Conservation (phyloP, 2,888 invertebrate genomes). For the Norana najaformis region DNA sequence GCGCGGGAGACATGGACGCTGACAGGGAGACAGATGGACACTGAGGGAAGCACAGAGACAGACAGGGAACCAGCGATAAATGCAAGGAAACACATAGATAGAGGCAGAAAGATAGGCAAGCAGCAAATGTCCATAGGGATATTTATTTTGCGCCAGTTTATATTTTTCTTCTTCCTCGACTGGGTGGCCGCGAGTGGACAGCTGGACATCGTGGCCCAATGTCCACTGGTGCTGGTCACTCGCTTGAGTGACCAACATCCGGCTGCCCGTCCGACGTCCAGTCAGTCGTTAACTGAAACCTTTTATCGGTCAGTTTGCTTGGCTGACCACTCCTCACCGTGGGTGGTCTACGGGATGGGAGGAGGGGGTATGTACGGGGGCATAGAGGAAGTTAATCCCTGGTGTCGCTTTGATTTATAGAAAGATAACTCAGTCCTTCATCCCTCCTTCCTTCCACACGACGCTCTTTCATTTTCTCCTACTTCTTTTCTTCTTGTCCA, state of each 20-base stretch:
- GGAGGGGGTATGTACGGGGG: neutral
- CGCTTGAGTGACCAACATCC: slow-evolving; percentile 1
- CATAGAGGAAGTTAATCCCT: neutral
- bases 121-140: neutral
- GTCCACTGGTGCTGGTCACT: neutral
- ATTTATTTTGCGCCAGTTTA: neutral
- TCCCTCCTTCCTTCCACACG: too few relatives aligned
- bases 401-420: neutral
- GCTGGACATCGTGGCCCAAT: neutral
- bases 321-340: neutral
- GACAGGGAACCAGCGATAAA: neutral
- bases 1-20: too few relatives aligned
- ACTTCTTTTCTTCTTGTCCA: neutral
- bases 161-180: neutral
- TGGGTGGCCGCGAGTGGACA: neutral
- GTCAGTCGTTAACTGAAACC: neutral
- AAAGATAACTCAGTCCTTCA: neutral
- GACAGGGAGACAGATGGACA: too few relatives aligned
- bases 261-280: neutral
- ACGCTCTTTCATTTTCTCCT: too few relatives aligned
- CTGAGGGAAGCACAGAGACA: too few relatives aligned
- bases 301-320: neutral
- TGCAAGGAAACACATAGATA: neutral
- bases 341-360: neutral
- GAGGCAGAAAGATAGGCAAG: neutral